phyloP scores from a whole-genome alignment of 2,113 vertebrate genomes.

The Ranitomeya imitator region DNA sequence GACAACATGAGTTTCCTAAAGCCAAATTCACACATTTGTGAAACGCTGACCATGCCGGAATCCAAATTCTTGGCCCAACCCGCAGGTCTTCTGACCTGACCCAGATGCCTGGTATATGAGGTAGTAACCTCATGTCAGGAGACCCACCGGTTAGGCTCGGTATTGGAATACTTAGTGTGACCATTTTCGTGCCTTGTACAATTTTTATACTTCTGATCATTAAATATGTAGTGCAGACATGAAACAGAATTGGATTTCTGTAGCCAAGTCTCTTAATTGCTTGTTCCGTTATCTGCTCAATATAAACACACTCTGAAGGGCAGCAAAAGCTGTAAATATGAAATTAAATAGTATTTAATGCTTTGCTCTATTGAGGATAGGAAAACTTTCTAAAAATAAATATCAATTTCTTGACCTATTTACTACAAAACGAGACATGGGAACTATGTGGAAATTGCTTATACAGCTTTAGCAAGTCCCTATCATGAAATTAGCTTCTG shows the following conservation, averaged over 20 bases:
- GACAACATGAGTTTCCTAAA: too few species aligned
- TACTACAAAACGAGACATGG: constrained; percentile 24
- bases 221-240: constrained; percentile 2
- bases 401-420: constrained; percentile 53
- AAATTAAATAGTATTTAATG: constrained; percentile 40
- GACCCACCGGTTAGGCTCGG: too few species aligned
- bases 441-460: constrained; percentile 42
- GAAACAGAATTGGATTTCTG: not conserved
- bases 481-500: constrained; percentile 44
- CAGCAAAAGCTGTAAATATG: constrained; percentile 23
- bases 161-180: too few species aligned
- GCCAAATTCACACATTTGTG: too few species aligned
- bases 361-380: constrained; percentile 18
- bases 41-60: too few species aligned
- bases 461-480: constrained; percentile 39
- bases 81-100: too few species aligned
- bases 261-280: constrained; percentile 27
- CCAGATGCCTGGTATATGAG: too few species aligned
- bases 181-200: not conserved
- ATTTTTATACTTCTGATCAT: not conserved
- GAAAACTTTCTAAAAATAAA: constrained; percentile 47
- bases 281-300: not conserved
- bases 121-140: too few species aligned
- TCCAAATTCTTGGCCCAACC: too few species aligned
- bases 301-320: not conserved